A percentile compares a stretch with the other conserved stretches of the same genome.
Conservation (phyloP, 2,113 vertebrate genomes). For the Carassius gibelio region DNA sequence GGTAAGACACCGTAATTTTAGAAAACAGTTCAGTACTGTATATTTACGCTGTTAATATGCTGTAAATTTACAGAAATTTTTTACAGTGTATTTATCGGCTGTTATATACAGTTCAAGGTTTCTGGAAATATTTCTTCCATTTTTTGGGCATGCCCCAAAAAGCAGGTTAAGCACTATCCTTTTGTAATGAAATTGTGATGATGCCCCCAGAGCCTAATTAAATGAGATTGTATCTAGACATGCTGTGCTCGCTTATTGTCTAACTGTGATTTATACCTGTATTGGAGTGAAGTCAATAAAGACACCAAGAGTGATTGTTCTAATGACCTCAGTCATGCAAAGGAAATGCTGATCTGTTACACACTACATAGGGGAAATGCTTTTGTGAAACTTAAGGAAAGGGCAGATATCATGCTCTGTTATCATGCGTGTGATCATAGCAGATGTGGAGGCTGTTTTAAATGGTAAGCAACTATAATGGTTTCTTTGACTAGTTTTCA, state of each 20-base stretch:
- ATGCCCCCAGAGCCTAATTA: constrained; percentile 69
- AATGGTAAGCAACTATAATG: not conserved
- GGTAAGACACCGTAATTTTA: too few relatives aligned
- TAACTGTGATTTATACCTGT: constrained; percentile 50
- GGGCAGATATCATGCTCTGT: constrained; percentile 3
- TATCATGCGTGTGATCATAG: not conserved
- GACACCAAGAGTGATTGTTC: constrained; percentile 25
- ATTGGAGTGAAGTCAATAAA: constrained; percentile 51
- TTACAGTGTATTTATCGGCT: constrained; percentile 67
- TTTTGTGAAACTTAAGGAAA: not conserved
- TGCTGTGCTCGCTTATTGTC: constrained; percentile 49
- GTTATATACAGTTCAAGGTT: constrained; percentile 68
- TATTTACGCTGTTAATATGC: too few relatives aligned
- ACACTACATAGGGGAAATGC: constrained; percentile 1
- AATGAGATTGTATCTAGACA: constrained; percentile 62
- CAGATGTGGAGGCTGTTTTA: not conserved
- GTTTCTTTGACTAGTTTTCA: not conserved
- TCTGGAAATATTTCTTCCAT: constrained; percentile 63
- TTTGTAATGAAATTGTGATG: constrained; percentile 63
- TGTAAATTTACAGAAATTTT: too few relatives aligned
- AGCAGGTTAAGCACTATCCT: constrained; percentile 54
- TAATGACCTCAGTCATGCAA: constrained; percentile 42
- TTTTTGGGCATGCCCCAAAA: constrained; percentile 22
- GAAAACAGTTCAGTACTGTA: too few relatives aligned
- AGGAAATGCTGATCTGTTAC: constrained; percentile 14